Evolutionary conservation across 1,140 invertebrate species (phyloP).

Genomic region (Leptonema lineaticorne): DNA sequence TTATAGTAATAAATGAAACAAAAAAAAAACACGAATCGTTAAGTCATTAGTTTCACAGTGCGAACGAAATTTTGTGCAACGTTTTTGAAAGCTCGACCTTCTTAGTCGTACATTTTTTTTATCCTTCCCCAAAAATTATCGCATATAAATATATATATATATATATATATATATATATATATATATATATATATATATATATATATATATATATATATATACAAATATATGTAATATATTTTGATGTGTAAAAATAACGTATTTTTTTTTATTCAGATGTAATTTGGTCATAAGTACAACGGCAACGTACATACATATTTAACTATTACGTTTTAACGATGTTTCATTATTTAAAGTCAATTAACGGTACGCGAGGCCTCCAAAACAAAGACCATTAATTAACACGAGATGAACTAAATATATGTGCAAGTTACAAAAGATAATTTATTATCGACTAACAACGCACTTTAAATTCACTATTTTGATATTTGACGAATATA

Average conservation of each 20-base stretch:
- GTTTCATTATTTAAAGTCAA: slow-evolving; percentile 17
- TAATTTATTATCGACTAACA: no score
- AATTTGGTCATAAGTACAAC: no score
- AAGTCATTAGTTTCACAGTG: not conserved
- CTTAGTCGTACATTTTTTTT: no score
- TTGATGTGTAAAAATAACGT: not conserved
- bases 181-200: no score
- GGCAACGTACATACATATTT: not conserved
- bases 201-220: no score
- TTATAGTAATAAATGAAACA: not conserved
- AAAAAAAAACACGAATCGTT: not conserved
- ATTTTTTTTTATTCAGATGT: no score
- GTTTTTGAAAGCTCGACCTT: slow-evolving; percentile 14
- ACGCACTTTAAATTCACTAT: not conserved
- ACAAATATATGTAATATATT: no score
- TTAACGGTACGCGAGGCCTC: not conserved
- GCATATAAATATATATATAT: not conserved
- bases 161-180: no score
- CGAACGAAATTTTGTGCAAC: not conserved
- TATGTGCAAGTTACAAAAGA: no score
- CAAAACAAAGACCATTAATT: slow-evolving; percentile 22
- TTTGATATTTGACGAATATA: not conserved
- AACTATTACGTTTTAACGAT: slow-evolving; percentile 3
- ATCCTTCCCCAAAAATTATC: no score
- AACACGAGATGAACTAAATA: slow-evolving; percentile 14